Percentiles rank a stretch among this genome's conserved stretches.
phyloP scores from a whole-genome alignment of 2,797 vertebrate genomes.

The Premnoplex brunnescens region DNA sequence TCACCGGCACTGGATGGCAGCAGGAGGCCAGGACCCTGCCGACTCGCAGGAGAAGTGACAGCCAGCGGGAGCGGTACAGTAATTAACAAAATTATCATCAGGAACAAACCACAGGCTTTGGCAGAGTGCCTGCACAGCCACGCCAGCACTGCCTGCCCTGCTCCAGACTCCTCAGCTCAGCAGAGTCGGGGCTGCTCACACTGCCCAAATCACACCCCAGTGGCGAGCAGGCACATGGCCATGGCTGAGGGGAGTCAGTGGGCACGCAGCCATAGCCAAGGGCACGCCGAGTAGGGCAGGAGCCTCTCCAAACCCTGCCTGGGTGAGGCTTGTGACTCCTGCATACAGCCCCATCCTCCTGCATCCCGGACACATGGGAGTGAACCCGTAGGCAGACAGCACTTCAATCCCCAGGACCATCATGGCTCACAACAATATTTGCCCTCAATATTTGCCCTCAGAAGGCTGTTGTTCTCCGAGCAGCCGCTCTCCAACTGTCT shows the following conservation, averaged over 20 bases:
- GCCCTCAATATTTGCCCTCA: neutral
- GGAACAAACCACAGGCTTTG: neutral
- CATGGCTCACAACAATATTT: neutral
- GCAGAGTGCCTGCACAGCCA: fast-evolving
- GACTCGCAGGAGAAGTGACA: neutral
- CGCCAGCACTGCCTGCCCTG: neutral
- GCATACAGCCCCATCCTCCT: neutral
- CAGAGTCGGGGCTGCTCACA: fast-evolving
- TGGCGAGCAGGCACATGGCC: fast-evolving
- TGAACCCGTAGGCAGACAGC: neutral
- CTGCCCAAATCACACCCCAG: neutral
- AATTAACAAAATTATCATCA: neutral
- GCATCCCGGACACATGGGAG: neutral
- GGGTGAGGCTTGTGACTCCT: neutral
- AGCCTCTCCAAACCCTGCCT: neutral
- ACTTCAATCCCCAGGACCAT: neutral
- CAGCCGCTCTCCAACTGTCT: neutral
- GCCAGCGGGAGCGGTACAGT: fast-evolving
- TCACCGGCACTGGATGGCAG: fast-evolving
- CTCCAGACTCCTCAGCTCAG: fast-evolving
- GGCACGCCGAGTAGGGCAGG: fast-evolving
- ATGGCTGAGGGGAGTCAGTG: fast-evolving
- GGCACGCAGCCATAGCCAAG: fast-evolving
- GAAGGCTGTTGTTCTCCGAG: neutral
- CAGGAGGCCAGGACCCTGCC: neutral